Conservation (phyloP, 2,797 vertebrate genomes). For the Macrochelys suwanniensis region DNA sequence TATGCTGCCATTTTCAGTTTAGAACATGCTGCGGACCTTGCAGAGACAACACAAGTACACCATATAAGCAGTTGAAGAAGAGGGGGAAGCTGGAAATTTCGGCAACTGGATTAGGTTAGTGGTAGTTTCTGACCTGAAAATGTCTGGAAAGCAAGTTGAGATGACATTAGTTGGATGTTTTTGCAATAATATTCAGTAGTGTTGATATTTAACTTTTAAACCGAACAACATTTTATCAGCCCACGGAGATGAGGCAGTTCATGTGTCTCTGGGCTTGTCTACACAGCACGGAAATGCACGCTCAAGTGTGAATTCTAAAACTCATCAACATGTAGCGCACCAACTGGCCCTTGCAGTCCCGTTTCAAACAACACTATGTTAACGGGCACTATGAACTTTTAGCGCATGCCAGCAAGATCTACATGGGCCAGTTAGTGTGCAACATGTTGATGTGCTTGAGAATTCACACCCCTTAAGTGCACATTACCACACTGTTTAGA, state of each 20-base stretch:
- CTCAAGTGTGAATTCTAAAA: too few relatives aligned
- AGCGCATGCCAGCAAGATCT: too few relatives aligned
- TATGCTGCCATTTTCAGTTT: neutral
- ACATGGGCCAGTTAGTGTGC: too few relatives aligned
- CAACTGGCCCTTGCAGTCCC: too few relatives aligned
- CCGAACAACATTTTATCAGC: neutral
- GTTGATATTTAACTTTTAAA: too few relatives aligned
- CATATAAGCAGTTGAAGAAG: neutral
- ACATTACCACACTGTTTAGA: neutral
- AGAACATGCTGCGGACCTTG: neutral
- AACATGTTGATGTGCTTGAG: neutral
- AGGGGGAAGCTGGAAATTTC: neutral
- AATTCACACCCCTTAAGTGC: neutral
- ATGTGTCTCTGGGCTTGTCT: neutral
- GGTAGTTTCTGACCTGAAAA: neutral
- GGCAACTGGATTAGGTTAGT: neutral
- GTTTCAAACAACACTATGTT: too few relatives aligned
- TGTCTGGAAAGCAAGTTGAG: rapidly evolving
- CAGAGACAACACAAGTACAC: neutral
- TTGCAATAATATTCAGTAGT: too few relatives aligned
- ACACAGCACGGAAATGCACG: too few relatives aligned
- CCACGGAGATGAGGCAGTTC: rapidly evolving
- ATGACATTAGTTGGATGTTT: too few relatives aligned
- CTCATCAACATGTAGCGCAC: too few relatives aligned
- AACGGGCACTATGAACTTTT: too few relatives aligned